Evolutionary conservation across 2,888 invertebrate species (phyloP), one percentile per base, ranked within the genome.

Genomic region (Parochlus steinenii): DNA sequence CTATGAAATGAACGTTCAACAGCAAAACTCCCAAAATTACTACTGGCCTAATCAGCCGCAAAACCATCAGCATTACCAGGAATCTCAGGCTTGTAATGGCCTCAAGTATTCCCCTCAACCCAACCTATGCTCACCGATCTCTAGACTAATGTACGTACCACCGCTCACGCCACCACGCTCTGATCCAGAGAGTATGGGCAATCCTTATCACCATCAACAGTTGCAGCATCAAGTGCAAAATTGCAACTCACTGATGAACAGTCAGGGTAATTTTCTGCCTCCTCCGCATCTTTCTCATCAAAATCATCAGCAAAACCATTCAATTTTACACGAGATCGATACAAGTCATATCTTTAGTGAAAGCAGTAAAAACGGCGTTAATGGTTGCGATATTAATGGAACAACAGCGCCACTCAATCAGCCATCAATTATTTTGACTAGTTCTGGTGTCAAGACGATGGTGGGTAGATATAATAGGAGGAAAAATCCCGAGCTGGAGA

Each of bases 401-500:
- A 40, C 56, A 52, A 39, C 45, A 46, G 6, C 45, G 46, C 16
- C 31, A 46, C 27, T 45, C 46, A 39, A 43, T 50, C 19, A 45
- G 51, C 40, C 44, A 39, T 44, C 44, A 40, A 42, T 24, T 40
- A 36, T 36, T 17, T 36, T 36, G 30, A 36, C 36, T 58, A 63
- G 48, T 31, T 49, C 61, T 22, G 52, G 62, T 7, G 56, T 62
- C 5, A 52, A 55, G 18, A 57, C 53, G 17, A 56, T 52, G 42
- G 54, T 62, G 18, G 56, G 69, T 43, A 85, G 81, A 53, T 92
- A 87, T 63, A 93, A 93, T 64, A 67, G 93, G 45, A 70, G 92
- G 53, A 93, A 93, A 61, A 95, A 95, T 63, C 93, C 93, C 1
- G 93, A 95, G 57, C 62, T 95, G 47, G 93, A 95, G 59, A 93